Percentiles rank a stretch among this genome's conserved stretches.
These are phyloP conservation scores for Vandiemenella viatica DNA, from an alignment of 2,888 invertebrate species.

Conservation along the genomic window DNA sequence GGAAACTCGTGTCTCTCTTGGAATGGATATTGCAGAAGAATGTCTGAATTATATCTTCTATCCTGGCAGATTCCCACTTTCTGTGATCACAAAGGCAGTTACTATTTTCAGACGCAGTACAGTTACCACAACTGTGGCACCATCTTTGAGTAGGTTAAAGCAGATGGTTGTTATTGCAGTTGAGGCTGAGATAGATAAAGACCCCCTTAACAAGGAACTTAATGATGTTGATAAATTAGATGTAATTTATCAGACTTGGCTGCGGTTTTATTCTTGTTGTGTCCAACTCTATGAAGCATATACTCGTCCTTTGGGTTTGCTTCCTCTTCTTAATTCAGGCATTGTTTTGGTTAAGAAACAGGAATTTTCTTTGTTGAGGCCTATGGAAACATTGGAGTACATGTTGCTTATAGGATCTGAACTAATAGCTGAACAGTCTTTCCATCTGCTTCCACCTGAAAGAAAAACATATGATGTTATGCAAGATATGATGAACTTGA, in stretches of 20 bases:
- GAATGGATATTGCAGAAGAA: neutral
- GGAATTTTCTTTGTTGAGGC: constrained; percentile 30
- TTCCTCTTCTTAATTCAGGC: constrained; percentile 32
- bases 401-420: constrained; percentile 38
- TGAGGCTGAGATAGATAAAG: constrained; percentile 54
- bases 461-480: neutral
- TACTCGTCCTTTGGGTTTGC: constrained; percentile 60
- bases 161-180: constrained; percentile 47
- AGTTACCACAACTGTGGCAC: neutral
- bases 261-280: constrained; percentile 82
- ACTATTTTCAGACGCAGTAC: neutral
- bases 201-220: constrained; percentile 51
- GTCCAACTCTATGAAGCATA: constrained; percentile 80
- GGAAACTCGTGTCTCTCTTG: neutral
- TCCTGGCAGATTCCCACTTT: constrained; percentile 68
- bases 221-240: constrained; percentile 59
- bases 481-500: constrained; percentile 35
- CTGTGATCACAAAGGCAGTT: constrained; percentile 59
- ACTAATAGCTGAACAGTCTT: neutral
- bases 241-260: constrained; percentile 35
- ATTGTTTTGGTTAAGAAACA: constrained; percentile 18
- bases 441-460: neutral
- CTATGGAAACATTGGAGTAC: constrained; percentile 69
- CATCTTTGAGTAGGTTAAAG: neutral
- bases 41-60: constrained; percentile 50